Percentiles rank a stretch among this genome's conserved stretches.
Conservation (phyloP, 2,888 invertebrate species). For the Acleris holmiana region DNA sequence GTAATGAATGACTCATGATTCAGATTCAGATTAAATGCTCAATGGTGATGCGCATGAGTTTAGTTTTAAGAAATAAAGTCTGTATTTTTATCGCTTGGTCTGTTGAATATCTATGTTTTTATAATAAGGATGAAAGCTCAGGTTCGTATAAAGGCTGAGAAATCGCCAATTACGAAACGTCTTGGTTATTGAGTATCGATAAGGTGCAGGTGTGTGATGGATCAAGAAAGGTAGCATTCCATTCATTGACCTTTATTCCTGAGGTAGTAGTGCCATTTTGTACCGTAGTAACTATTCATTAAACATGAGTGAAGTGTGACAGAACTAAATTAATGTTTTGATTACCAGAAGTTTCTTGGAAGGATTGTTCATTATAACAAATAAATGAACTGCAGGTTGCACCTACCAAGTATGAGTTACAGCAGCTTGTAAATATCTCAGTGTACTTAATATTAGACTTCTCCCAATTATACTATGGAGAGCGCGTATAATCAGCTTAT, state of each 20-base stretch:
- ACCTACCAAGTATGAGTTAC: background rate
- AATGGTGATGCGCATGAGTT: too few species aligned
- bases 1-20: too few species aligned
- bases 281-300: background rate
- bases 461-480: conserved; percentile 8
- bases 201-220: conserved; percentile 3
- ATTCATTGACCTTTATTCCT: conserved; percentile 2
- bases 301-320: background rate
- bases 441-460: background rate
- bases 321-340: too few species aligned
- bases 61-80: too few species aligned
- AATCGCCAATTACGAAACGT: background rate
- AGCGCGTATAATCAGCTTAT: conserved; percentile 23
- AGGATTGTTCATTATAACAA: too few species aligned
- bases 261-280: background rate
- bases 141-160: too few species aligned
- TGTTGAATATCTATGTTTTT: too few species aligned
- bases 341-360: too few species aligned
- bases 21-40: too few species aligned
- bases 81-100: too few species aligned
- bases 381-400: too few species aligned
- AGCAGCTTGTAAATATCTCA: background rate
- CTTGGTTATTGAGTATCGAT: background rate
- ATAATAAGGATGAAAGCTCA: too few species aligned
- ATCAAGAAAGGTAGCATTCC: conserved; percentile 12